phyloP scores from a whole-genome alignment of 2,888 invertebrate species.

The Cremastinae sp. region DNA sequence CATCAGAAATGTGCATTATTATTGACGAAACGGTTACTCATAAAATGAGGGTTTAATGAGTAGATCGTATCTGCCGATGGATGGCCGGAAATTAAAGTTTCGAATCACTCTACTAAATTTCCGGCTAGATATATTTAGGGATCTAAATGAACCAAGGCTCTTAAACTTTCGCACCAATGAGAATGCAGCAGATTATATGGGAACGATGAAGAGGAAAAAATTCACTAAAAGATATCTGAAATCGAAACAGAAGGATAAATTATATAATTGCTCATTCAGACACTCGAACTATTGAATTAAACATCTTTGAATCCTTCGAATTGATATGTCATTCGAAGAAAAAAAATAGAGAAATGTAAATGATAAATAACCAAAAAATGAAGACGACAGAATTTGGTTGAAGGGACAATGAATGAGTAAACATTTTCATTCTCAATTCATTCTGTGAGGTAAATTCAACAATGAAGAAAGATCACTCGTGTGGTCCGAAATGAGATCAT shows the following conservation, averaged over 20 bases:
- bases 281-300: constrained; percentile 1
- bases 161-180: neutral
- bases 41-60: constrained; percentile 6
- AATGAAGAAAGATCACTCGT: constrained; percentile 43
- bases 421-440: neutral
- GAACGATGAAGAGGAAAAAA: too few species aligned
- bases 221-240: too few species aligned
- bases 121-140: constrained; percentile 1
- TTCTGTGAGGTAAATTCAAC: constrained; percentile 10
- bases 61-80: constrained; percentile 5
- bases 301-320: too few species aligned
- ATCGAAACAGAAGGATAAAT: too few species aligned
- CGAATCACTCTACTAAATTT: constrained; percentile 4
- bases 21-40: neutral
- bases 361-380: neutral
- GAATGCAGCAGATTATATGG: neutral
- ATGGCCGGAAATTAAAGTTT: constrained; percentile 23
- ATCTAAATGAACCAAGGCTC: neutral
- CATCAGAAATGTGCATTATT: too few species aligned
- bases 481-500: constrained; percentile 55
- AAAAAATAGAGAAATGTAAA: neutral
- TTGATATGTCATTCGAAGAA: too few species aligned
- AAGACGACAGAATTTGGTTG: neutral
- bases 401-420: constrained; percentile 26
- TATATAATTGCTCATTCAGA: too few species aligned